These are phyloP conservation scores for Dicranocentrus wangi DNA, from an alignment of 2,888 invertebrate genomes.

Conservation along the genomic window DNA sequence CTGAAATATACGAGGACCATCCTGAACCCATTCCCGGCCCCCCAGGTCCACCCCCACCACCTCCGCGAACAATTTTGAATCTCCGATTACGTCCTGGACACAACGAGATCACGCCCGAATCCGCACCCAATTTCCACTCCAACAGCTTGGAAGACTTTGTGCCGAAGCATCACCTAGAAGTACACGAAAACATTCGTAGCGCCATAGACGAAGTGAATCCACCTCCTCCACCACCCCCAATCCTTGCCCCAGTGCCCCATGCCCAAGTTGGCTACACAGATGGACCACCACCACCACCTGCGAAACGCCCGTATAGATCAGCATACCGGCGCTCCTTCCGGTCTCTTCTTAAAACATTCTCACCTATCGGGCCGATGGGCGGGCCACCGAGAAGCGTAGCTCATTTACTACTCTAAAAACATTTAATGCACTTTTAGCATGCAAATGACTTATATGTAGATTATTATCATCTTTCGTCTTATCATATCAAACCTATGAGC, in stretches of 20 bases:
- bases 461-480: no score
- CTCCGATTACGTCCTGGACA: conserved; percentile 17
- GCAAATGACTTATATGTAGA: conserved; percentile 28
- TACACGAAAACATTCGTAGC: conserved; percentile 45
- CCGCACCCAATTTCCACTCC: conserved; percentile 38
- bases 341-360: conserved; percentile 55
- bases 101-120: conserved; percentile 2
- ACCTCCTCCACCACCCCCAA: conserved; percentile 42
- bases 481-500: background rate
- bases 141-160: conserved; percentile 36
- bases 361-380: conserved; percentile 36
- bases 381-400: conserved; percentile 42
- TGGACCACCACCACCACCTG: conserved; percentile 14
- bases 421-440: background rate
- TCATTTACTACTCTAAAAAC: conserved; percentile 33
- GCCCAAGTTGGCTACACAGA: conserved; percentile 17
- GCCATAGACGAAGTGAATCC: conserved; percentile 45
- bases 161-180: conserved; percentile 9
- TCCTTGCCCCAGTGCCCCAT: conserved; percentile 22
- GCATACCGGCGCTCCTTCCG: conserved; percentile 48
- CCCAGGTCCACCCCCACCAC: conserved; percentile 52
- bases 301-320: conserved; percentile 50
- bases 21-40: conserved; percentile 6
- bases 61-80: conserved; percentile 54
- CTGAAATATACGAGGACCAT: conserved; percentile 4